phyloP scores from a whole-genome alignment of 1,140 invertebrate genomes.

The Diprion similis region DNA sequence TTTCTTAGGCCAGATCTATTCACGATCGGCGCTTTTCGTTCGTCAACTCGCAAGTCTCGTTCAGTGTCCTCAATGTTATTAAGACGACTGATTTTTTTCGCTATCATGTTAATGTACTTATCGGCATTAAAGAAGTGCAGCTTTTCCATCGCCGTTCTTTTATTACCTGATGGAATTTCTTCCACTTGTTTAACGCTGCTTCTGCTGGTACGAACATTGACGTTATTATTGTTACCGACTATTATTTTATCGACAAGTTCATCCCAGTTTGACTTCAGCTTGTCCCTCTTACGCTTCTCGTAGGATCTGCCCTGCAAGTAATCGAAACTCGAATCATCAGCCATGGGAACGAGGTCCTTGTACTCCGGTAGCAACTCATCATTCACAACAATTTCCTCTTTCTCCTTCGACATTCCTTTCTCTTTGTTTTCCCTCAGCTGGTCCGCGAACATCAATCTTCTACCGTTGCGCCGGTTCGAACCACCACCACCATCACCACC shows the following conservation, averaged over 20 bases:
- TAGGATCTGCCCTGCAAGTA: neutral
- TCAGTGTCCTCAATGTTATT: constrained; percentile 11
- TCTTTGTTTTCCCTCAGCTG: neutral
- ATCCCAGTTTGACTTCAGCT: constrained; percentile 13
- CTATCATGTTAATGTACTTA: constrained; percentile 24
- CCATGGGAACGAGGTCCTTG: neutral
- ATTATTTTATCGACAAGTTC: constrained; percentile 16
- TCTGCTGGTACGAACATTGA: neutral
- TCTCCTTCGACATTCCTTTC: neutral
- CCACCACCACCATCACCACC: neutral
- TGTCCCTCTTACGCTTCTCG: neutral
- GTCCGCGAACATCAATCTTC: neutral
- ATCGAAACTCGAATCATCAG: neutral
- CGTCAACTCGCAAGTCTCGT: neutral
- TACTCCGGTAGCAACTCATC: neutral
- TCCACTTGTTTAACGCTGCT: neutral
- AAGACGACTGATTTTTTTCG: constrained; percentile 19
- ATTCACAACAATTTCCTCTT: constrained; percentile 2
- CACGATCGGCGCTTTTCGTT: neutral
- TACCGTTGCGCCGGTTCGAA: neutral
- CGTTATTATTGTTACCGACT: neutral
- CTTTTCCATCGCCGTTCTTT: constrained; percentile 16
- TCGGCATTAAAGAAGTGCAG: constrained; percentile 23
- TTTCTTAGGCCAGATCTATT: neutral
- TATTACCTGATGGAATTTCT: neutral